Base-by-base conservation (phyloP, 2,113 vertebrate species). In the Barbus barbus region DNA sequence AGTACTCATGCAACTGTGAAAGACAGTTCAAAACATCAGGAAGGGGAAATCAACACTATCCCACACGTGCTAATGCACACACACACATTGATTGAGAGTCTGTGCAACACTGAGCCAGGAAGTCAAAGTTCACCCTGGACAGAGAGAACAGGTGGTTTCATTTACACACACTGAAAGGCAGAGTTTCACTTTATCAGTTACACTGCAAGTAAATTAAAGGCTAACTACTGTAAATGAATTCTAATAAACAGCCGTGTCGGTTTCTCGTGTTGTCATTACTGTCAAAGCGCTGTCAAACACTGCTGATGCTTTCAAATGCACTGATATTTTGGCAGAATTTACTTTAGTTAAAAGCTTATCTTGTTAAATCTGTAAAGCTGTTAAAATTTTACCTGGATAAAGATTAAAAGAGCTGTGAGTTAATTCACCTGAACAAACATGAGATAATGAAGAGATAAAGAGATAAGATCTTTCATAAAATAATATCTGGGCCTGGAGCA, bases 1-100 rank as follows among this genome's bases (percentile, higher is more conserved):
- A 22, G 48, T 84, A 86, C 86, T 63, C 44, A 18, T 74, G 78
- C 78, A 61, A 78, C 67, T 83, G 86, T 76, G 81, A 63, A 63
- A 73, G 61, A 36, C 20, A 61, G 74, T 53, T 71, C 33, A 81
- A 38, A 79, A 76, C 77, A 83, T 81, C 60, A 83, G 83, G 76
- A 79, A 79, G 48, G 28, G 61, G n/a, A 51, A 31, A 69, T 69
- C 71, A 85, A 33, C 78, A 51, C 71, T 86, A 84, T 46, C 60
- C 33, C 33, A 81, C 28, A 74, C 60, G 89, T 41, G 56, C 41
- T 12, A 44, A 3, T 44, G 11, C 74, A 60, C 36, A 13, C 28
- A 36, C 31, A 53, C 41, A 51, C 46, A 20, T 16, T n/a, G 22
- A 51, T 31, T 28, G 24, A 36, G 20, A 36, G 28, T 67, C 82